Conservation (phyloP, 2,888 invertebrate genomes). For the Drosophila peninsularis region DNA sequence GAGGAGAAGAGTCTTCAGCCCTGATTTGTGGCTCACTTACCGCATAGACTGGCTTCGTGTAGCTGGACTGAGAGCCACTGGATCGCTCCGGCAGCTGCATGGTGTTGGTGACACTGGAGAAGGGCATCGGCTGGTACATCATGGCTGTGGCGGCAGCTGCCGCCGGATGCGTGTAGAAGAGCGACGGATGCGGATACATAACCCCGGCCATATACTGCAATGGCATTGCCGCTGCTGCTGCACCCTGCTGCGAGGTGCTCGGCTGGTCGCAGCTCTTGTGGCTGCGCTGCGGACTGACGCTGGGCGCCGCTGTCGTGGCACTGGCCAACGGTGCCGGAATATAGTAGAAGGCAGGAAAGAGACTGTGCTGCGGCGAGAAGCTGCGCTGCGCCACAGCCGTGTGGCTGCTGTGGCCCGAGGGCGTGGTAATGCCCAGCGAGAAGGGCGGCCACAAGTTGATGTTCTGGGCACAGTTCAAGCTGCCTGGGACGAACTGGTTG, state of each 20-base stretch:
- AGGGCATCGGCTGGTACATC: slow-evolving; percentile 87
- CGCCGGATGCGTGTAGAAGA: slow-evolving; percentile 86
- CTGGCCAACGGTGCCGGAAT: slow-evolving; percentile 83
- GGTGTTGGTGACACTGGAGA: slow-evolving; percentile 83
- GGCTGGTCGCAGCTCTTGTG: slow-evolving; percentile 60
- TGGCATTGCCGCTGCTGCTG: slow-evolving; percentile 73
- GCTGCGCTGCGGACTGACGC: slow-evolving; percentile 1
- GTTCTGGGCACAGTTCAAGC: slow-evolving; percentile 69
- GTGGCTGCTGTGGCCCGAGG: slow-evolving; percentile 63
- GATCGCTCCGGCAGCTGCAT: slow-evolving; percentile 62
- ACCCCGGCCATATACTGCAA: slow-evolving; percentile 88
- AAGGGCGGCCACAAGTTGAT: slow-evolving; percentile 88
- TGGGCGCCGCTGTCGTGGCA: slow-evolving; percentile 15
- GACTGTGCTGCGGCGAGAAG: slow-evolving; percentile 82
- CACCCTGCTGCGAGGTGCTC: slow-evolving; percentile 69
- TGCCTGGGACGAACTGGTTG: slow-evolving; percentile 44
- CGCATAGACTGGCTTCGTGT: slow-evolving; percentile 62
- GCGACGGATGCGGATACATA: slow-evolving; percentile 87
- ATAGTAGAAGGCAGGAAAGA: slow-evolving; percentile 87
- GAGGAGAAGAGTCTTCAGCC: no score
- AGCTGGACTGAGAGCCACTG: slow-evolving; percentile 30
- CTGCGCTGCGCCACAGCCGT: slow-evolving; percentile 76
- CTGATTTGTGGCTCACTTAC: slow-evolving; percentile 12
- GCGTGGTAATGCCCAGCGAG: slow-evolving; percentile 85
- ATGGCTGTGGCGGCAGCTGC: slow-evolving; percentile 82